A percentile compares a stretch with the other conserved stretches of the same genome.
phyloP scores from a whole-genome alignment of 2,113 vertebrate genomes.

The Sceloporus tristichus region DNA sequence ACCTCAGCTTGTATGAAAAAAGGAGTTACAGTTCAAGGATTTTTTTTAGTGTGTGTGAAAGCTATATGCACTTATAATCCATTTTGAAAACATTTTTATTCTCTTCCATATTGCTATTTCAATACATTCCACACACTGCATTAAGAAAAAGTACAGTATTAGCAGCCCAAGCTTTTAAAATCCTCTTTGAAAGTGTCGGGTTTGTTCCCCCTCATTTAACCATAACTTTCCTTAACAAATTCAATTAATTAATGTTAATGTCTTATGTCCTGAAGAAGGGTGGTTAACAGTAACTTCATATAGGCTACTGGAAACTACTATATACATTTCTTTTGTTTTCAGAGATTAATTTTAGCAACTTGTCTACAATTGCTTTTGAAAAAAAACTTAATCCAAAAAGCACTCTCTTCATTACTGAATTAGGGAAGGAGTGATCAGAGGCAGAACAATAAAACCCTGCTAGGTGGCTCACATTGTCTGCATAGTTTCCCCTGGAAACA shows the following conservation, averaged over 20 bases:
- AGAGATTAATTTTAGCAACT: not conserved
- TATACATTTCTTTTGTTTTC: not conserved
- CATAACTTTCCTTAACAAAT: not conserved
- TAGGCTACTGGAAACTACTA: not conserved
- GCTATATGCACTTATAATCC: not conserved
- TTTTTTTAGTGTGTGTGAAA: not conserved
- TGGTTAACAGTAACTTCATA: not conserved
- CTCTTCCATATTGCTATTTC: not conserved
- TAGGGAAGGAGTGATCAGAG: not conserved
- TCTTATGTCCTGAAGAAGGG: not conserved
- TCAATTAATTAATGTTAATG: not conserved
- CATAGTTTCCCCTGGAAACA: not conserved
- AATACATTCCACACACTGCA: not conserved
- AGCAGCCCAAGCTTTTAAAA: not conserved
- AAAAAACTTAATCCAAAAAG: not conserved
- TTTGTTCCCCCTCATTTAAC: not conserved
- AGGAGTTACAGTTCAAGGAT: too few relatives aligned
- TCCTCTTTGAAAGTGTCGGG: not conserved
- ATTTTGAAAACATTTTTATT: not conserved
- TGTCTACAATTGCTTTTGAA: not conserved
- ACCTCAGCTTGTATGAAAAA: too few relatives aligned
- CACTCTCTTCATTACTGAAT: not conserved
- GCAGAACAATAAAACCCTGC: not conserved
- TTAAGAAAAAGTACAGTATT: not conserved
- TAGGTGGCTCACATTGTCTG: not conserved